These are phyloP conservation scores for Asobara japonica DNA, from an alignment of 1,140 invertebrate species.

Conservation along the genomic window DNA sequence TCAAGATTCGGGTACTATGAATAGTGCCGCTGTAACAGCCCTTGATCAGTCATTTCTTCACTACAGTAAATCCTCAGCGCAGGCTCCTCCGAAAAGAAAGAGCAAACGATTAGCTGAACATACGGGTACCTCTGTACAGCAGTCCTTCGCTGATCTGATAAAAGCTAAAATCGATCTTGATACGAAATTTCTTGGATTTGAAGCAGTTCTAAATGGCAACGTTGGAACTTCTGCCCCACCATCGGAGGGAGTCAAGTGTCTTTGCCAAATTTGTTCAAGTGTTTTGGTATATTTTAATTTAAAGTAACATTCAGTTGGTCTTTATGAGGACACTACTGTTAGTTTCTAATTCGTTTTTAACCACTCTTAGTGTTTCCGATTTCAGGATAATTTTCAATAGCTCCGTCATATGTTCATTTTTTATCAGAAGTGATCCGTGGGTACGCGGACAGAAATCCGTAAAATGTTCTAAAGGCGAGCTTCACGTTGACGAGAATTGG, in stretches of 20 bases:
- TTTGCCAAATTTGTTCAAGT: constrained; percentile 52
- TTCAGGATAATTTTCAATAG: no score
- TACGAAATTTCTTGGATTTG: constrained; percentile 52
- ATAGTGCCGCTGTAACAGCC: constrained; percentile 17
- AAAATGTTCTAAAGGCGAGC: no score
- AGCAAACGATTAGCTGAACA: constrained; percentile 32
- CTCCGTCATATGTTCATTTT: no score
- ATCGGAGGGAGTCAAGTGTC: constrained; percentile 34
- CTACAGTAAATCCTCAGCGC: constrained; percentile 10
- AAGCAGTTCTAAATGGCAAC: constrained; percentile 42
- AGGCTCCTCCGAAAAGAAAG: constrained; percentile 5
- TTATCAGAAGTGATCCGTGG: no score
- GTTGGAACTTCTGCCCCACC: not conserved
- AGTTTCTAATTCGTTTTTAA: no score
- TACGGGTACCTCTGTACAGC: constrained; percentile 33
- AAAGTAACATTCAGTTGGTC: no score
- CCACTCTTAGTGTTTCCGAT: no score
- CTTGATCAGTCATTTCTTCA: constrained; percentile 35
- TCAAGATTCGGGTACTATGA: not conserved
- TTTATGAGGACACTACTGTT: no score
- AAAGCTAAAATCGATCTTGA: constrained; percentile 57
- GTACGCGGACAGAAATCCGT: no score
- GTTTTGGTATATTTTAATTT: constrained; percentile 44
- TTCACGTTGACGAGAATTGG: no score
- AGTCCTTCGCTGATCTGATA: constrained; percentile 51